A percentile compares a stretch with the other conserved stretches of the same genome.
Evolutionary conservation across 2,888 invertebrate genomes (phyloP).

Genomic region (Drosophila incognita): DNA sequence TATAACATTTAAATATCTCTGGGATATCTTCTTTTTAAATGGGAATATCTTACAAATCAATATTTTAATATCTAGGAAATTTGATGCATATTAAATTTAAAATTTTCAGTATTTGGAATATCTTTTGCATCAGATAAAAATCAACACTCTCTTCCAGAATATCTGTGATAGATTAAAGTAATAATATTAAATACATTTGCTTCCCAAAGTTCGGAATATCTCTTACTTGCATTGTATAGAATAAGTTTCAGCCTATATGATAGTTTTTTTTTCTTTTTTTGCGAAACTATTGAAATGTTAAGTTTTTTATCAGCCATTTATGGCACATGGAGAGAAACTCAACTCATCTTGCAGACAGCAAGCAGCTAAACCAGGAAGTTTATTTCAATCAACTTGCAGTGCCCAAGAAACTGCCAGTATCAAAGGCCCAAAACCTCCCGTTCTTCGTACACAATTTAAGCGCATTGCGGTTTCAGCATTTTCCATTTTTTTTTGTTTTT

Average conservation of each 20-base stretch:
- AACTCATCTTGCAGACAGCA: background rate
- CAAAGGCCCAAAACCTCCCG: slow-evolving; percentile 19
- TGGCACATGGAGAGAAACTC: background rate
- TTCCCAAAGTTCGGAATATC: background rate
- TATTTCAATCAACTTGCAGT: slow-evolving; percentile 46
- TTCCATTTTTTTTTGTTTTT: slow-evolving; percentile 14
- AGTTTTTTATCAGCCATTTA: slow-evolving; percentile 1
- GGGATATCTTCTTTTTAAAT: background rate
- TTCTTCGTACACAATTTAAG: background rate
- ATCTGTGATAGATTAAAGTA: background rate
- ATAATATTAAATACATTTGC: background rate
- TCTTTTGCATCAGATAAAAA: background rate
- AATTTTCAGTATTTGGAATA: background rate
- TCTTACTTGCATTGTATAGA: background rate
- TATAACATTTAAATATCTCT: background rate
- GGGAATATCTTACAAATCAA: too few relatives aligned
- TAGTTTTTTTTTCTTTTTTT: background rate
- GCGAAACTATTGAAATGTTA: background rate
- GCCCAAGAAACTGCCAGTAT: slow-evolving; percentile 37
- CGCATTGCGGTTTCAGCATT: slow-evolving; percentile 22
- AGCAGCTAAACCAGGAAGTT: slow-evolving; percentile 16
- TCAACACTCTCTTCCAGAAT: background rate
- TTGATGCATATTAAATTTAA: background rate
- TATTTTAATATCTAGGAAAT: background rate
- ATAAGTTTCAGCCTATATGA: background rate